phyloP scores from a whole-genome alignment of 1,140 invertebrate genomes.

The Copidosoma floridanum region DNA sequence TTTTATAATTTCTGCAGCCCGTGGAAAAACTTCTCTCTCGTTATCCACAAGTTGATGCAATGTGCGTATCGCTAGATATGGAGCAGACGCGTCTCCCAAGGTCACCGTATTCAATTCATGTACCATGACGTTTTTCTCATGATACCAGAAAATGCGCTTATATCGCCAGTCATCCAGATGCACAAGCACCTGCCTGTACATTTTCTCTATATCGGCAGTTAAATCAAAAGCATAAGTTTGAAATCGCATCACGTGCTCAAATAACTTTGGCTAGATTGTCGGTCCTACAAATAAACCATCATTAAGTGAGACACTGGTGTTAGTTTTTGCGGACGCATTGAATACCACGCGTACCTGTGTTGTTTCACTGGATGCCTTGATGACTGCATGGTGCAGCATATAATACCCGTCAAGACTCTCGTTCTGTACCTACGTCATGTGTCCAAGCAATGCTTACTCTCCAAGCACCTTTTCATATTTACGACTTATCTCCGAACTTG shows the following conservation, averaged over 20 bases:
- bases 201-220: conserved; percentile 50
- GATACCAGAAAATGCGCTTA: too few relatives aligned
- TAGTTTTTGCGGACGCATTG: conserved; percentile 30
- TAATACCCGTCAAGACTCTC: conserved; percentile 28
- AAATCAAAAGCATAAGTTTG: conserved; percentile 32
- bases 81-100: conserved; percentile 27
- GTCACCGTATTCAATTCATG: too few relatives aligned
- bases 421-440: not conserved
- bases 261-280: conserved; percentile 11
- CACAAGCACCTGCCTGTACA: conserved; percentile 39
- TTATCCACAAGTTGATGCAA: conserved; percentile 36
- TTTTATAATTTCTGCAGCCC: conserved; percentile 31
- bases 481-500: not conserved
- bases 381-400: conserved; percentile 50
- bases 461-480: not conserved
- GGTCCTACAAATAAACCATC: conserved; percentile 31
- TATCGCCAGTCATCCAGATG: conserved; percentile 33
- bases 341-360: conserved; percentile 46
- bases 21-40: conserved; percentile 19
- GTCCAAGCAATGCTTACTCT: not conserved
- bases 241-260: too few relatives aligned
- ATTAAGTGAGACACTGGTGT: conserved; percentile 20
- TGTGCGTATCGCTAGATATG: conserved; percentile 33
- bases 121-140: conserved; percentile 40
- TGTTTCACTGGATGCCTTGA: conserved; percentile 36